Evolutionary conservation across 2,113 vertebrate species (phyloP).

Genomic region (Hippolais icterina): DNA sequence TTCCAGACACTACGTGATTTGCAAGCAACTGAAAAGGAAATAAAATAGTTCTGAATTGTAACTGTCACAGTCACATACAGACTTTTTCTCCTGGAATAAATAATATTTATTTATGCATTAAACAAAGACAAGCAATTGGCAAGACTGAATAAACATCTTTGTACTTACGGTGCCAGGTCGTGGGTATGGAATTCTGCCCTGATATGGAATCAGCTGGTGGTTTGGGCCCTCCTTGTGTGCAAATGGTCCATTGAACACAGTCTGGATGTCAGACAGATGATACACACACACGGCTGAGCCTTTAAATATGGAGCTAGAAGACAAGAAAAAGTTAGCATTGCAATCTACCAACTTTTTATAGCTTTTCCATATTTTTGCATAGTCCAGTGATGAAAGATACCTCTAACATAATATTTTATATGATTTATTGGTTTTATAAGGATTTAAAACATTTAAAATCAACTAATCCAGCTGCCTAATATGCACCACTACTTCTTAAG

Average conservation of each 20-base stretch:
- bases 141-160: background rate
- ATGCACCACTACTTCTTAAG: background rate
- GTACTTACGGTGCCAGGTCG: slow-evolving; percentile 94
- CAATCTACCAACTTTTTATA: background rate
- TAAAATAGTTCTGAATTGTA: background rate
- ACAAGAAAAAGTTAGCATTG: background rate
- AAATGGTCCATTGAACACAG: slow-evolving; percentile 97
- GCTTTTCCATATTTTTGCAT: background rate
- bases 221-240: slow-evolving; percentile 96
- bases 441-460: background rate
- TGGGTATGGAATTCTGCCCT: slow-evolving; percentile 95
- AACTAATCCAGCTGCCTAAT: background rate
- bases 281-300: slow-evolving; percentile 97
- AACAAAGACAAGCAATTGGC: background rate
- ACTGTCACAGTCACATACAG: background rate
- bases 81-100: background rate
- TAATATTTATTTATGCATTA: slow-evolving; percentile 16
- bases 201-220: slow-evolving; percentile 94
- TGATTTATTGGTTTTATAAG: background rate
- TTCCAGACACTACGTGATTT: background rate
- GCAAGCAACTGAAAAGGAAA: background rate
- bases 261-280: slow-evolving; percentile 95
- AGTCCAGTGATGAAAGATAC: background rate
- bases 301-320: slow-evolving; percentile 92
- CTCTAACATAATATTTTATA: background rate